Evolutionary conservation across 2,888 invertebrate genomes (phyloP).

Genomic region (Tinea pellionella): DNA sequence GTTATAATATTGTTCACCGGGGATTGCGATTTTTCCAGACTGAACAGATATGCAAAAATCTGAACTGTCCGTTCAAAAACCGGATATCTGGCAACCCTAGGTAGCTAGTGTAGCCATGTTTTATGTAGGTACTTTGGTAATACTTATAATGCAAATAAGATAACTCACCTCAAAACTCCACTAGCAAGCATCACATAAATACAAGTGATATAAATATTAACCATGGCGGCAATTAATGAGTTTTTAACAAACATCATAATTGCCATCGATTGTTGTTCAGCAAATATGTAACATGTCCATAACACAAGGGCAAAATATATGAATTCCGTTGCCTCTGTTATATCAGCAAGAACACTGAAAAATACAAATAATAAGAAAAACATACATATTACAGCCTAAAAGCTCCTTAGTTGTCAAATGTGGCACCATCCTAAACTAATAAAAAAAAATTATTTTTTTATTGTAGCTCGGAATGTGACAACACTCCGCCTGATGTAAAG

Average conservation of each 20-base stretch:
- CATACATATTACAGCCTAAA: not conserved
- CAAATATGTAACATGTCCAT: constrained; percentile 87
- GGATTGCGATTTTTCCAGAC: too few species aligned
- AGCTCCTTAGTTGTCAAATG: not conserved
- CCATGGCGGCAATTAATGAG: constrained; percentile 80
- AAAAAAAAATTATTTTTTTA: too few species aligned
- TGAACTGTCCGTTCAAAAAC: too few species aligned
- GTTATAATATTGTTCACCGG: too few species aligned
- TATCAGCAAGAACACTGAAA: constrained; percentile 68
- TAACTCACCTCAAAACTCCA: constrained; percentile 79
- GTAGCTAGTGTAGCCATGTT: too few species aligned
- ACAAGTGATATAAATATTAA: constrained; percentile 82
- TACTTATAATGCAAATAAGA: too few species aligned
- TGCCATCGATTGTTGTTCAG: constrained; percentile 87
- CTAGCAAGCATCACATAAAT: constrained; percentile 78
- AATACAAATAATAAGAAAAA: not conserved
- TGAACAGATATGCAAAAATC: too few species aligned
- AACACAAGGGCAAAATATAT: constrained; percentile 77
- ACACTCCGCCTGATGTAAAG: too few species aligned
- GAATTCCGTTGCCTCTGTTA: constrained; percentile 70
- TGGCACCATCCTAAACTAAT: too few species aligned
- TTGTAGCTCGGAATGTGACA: too few species aligned
- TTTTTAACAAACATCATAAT: constrained; percentile 84
- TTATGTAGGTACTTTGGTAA: too few species aligned
- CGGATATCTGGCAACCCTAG: too few species aligned